Evolutionary conservation across 2,888 invertebrate species (phyloP).

Genomic region (Agonopterix heracliana): DNA sequence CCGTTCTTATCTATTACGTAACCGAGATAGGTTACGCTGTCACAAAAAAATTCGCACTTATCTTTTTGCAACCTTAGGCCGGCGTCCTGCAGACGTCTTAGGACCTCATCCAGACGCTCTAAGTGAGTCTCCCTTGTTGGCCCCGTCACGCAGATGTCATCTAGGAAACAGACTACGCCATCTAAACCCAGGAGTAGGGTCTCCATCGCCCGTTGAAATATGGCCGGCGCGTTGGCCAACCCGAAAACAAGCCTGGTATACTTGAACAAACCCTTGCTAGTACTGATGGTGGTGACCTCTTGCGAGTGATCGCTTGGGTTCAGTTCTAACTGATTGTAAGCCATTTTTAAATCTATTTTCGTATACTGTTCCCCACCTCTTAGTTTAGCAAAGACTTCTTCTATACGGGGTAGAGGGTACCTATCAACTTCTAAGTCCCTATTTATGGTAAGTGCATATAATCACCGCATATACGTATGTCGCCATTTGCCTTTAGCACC

Average conservation of each 20-base stretch:
- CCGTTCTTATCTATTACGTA: constrained; percentile 1
- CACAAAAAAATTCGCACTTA: too few relatives aligned
- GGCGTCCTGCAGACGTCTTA: constrained; percentile 2
- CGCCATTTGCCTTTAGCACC: too few relatives aligned
- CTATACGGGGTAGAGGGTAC: too few relatives aligned
- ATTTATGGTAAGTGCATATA: too few relatives aligned
- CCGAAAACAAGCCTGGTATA: too few relatives aligned
- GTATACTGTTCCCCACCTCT: too few relatives aligned
- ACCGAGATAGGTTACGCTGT: constrained; percentile 4
- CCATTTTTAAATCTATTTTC: too few relatives aligned
- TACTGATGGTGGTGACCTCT: constrained; percentile 1
- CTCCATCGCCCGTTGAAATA: constrained; percentile 4
- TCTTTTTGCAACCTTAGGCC: constrained; percentile 3
- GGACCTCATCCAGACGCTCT: constrained; percentile 1
- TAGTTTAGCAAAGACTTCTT: too few relatives aligned
- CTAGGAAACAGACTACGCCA: neutral
- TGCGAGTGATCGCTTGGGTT: neutral
- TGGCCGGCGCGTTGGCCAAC: constrained; percentile 1
- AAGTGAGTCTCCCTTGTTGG: constrained; percentile 2
- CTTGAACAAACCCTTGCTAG: neutral
- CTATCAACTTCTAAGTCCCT: too few relatives aligned
- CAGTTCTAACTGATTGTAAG: constrained; percentile 3
- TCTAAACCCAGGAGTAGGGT: neutral
- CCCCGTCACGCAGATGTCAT: constrained; percentile 7
- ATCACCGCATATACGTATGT: too few relatives aligned